A percentile compares a stretch with the other conserved stretches of the same genome.
phyloP scores from a whole-genome alignment of 2,113 vertebrate species.

The Montifringilla adamsi region DNA sequence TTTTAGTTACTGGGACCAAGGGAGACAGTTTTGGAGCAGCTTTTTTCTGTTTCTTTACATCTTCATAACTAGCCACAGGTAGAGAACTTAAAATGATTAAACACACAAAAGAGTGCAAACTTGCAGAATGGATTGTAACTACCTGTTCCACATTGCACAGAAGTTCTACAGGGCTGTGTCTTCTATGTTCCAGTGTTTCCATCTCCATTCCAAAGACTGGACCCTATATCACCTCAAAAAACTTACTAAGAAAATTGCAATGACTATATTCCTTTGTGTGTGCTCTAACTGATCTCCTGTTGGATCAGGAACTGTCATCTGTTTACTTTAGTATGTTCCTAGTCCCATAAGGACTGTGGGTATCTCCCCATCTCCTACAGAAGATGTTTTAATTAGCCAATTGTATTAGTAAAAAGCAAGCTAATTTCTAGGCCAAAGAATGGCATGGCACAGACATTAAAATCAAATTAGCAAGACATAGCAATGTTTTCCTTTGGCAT shows the following conservation, averaged over 20 bases:
- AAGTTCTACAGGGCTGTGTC: not conserved
- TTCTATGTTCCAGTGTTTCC: not conserved
- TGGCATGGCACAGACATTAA: conserved; percentile 39
- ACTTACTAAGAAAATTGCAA: not conserved
- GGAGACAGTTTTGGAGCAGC: not conserved
- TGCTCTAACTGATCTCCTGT: not conserved
- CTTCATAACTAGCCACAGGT: not conserved
- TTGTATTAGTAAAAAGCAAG: conserved; percentile 49
- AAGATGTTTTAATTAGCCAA: conserved; percentile 55
- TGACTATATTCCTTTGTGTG: not conserved
- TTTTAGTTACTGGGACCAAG: not conserved
- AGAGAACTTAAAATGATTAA: not conserved
- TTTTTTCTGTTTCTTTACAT: not conserved
- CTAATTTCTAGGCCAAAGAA: conserved; percentile 49
- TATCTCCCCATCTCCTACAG: conserved; percentile 37
- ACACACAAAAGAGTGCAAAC: not conserved
- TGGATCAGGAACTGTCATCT: not conserved
- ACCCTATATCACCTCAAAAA: not conserved
- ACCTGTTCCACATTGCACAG: fast-evolving
- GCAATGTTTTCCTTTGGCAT: not conserved
- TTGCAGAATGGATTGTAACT: not conserved
- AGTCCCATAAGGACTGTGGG: not conserved
- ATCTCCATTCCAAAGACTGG: not conserved
- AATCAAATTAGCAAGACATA: conserved; percentile 42
- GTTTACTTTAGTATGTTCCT: conserved; percentile 1